Conservation (phyloP, 2,888 invertebrate species). For the Polydrusus pterygomalis region DNA sequence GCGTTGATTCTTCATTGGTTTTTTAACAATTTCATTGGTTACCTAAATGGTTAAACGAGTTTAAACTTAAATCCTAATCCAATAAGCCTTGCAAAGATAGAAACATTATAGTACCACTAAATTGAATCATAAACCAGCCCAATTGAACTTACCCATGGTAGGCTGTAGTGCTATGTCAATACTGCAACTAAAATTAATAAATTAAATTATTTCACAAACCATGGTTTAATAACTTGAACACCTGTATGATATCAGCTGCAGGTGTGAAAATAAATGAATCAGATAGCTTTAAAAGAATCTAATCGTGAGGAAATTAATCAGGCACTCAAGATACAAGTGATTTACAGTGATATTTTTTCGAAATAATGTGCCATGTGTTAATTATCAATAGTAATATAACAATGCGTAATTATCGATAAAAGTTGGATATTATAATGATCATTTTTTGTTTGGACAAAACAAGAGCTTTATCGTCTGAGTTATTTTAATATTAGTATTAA, state of each 20-base stretch:
- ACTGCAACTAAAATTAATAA: background rate
- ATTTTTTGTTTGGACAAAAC: too few relatives aligned
- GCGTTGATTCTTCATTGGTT: too few relatives aligned
- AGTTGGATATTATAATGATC: too few relatives aligned
- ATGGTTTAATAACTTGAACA: constrained; percentile 11
- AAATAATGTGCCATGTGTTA: background rate
- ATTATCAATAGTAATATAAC: background rate
- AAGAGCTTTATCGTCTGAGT: too few relatives aligned
- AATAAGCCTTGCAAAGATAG: too few relatives aligned
- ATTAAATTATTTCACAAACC: background rate
- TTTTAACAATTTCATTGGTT: too few relatives aligned
- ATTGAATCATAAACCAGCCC: too few relatives aligned
- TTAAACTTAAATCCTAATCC: too few relatives aligned
- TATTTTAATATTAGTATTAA: too few relatives aligned
- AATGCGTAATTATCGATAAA: too few relatives aligned
- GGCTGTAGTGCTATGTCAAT: background rate
- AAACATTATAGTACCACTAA: too few relatives aligned
- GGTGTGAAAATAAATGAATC: constrained; percentile 3
- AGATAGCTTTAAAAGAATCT: background rate
- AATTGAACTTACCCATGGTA: constrained; percentile 3
- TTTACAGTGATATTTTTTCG: background rate
- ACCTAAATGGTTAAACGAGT: too few relatives aligned
- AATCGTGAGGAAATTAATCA: background rate
- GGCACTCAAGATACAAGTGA: background rate
- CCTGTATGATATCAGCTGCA: background rate